Evolutionary conservation across 2,888 invertebrate genomes (phyloP).

Genomic region (Tinea trinotella): DNA sequence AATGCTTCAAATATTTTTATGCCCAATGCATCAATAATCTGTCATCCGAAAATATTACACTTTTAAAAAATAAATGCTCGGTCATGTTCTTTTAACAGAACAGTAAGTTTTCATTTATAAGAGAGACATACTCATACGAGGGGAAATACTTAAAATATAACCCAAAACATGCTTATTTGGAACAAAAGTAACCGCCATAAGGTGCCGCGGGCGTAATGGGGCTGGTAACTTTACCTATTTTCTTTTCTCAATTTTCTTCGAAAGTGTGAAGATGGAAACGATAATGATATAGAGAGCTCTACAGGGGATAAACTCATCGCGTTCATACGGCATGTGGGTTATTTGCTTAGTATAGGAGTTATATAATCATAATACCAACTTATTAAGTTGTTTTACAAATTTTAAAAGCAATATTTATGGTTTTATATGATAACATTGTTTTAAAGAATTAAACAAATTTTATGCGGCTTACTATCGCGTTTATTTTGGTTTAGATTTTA

Average conservation of each 20-base stretch:
- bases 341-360: not conserved
- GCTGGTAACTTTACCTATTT: slow-evolving; percentile 12
- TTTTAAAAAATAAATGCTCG: too few relatives aligned
- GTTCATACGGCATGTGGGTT: not conserved
- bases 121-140: not conserved
- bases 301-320: slow-evolving; percentile 18
- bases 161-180: slow-evolving; percentile 12
- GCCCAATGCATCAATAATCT: not conserved
- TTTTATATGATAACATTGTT: too few relatives aligned
- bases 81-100: not conserved
- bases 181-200: not conserved
- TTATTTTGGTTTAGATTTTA: too few relatives aligned
- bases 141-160: slow-evolving; percentile 5
- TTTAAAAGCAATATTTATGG: too few relatives aligned
- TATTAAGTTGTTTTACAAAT: too few relatives aligned
- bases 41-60: too few relatives aligned
- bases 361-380: too few relatives aligned
- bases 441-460: too few relatives aligned
- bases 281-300: slow-evolving; percentile 17
- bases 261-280: slow-evolving; percentile 17
- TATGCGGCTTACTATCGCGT: too few relatives aligned
- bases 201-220: slow-evolving; percentile 10
- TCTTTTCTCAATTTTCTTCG: slow-evolving; percentile 18
- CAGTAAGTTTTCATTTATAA: too few relatives aligned
- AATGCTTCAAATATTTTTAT: not conserved